These are phyloP conservation scores for Hiodon alosoides DNA, from an alignment of 2,113 vertebrate species.

Conservation along the genomic window DNA sequence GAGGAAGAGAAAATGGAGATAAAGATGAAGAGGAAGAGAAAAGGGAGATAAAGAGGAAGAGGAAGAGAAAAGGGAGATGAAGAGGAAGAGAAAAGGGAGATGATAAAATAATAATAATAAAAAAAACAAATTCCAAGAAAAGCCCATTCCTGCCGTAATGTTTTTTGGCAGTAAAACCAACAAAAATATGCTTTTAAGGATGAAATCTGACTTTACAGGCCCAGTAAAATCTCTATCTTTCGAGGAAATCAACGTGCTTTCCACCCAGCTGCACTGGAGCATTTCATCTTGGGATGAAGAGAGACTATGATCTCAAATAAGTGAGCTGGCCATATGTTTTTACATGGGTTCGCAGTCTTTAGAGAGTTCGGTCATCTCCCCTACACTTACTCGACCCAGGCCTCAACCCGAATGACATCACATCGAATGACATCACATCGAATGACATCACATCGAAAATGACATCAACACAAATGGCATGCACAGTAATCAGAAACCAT, in stretches of 20 bases:
- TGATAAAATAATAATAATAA: neutral
- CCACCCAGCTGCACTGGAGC: slow-evolving; percentile 3
- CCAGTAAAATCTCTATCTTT: neutral
- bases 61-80: too few species aligned
- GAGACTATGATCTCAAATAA: slow-evolving; percentile 11
- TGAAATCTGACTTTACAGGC: neutral
- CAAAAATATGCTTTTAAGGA: slow-evolving; percentile 11
- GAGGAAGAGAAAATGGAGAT: too few species aligned
- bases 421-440: neutral
- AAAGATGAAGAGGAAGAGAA: too few species aligned
- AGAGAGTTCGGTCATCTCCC: slow-evolving; percentile 7
- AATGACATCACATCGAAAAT: neutral
- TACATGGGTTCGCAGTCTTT: slow-evolving; percentile 3
- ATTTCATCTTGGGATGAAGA: neutral
- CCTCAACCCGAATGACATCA: neutral
- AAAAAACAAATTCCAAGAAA: slow-evolving; percentile 28
- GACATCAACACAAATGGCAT: too few species aligned
- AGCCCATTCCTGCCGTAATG: slow-evolving; percentile 26
- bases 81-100: too few species aligned
- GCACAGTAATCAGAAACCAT: too few species aligned
- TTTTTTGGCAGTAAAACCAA: too few species aligned
- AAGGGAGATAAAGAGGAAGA: too few species aligned
- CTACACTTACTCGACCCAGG: neutral
- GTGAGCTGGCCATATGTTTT: slow-evolving; percentile 8
- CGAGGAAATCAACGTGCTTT: slow-evolving; percentile 12